These are phyloP conservation scores for Stenotaenia linearis DNA, from an alignment of 2,888 invertebrate species.

Conservation along the genomic window DNA sequence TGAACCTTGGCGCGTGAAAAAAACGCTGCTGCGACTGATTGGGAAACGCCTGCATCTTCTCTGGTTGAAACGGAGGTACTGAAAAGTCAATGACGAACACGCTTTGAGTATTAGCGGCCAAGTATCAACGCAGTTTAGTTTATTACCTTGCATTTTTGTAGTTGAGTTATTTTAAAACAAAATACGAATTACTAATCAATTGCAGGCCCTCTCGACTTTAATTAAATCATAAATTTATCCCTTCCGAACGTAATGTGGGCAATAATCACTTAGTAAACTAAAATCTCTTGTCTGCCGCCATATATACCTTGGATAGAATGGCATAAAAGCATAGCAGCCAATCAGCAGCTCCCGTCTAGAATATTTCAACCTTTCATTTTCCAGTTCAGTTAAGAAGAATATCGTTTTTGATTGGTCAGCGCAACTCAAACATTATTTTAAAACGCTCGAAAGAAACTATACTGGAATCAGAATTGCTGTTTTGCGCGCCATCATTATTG, in stretches of 20 bases:
- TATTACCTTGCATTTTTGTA: constrained; percentile 3
- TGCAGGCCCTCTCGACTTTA: neutral
- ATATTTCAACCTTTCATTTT: no score
- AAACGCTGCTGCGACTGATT: constrained; percentile 32
- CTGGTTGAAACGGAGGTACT: neutral
- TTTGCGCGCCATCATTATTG: no score
- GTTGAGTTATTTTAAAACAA: neutral
- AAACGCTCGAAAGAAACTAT: no score
- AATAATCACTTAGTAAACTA: neutral
- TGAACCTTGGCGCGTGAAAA: constrained; percentile 37
- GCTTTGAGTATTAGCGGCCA: neutral
- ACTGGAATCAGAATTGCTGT: no score
- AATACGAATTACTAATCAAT: neutral
- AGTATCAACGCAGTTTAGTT: neutral
- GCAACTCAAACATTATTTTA: no score
- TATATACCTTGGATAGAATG: constrained; percentile 9
- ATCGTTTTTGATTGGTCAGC: neutral
- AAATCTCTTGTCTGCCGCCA: neutral
- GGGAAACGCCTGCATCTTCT: neutral
- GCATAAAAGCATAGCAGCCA: neutral
- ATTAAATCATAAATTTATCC: neutral
- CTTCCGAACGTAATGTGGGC: neutral
- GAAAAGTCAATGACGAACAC: neutral
- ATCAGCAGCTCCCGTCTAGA: no score
- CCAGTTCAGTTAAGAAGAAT: neutral